Evolutionary conservation across 2,797 vertebrate species (phyloP).

Genomic region (Lepus townsendii): DNA sequence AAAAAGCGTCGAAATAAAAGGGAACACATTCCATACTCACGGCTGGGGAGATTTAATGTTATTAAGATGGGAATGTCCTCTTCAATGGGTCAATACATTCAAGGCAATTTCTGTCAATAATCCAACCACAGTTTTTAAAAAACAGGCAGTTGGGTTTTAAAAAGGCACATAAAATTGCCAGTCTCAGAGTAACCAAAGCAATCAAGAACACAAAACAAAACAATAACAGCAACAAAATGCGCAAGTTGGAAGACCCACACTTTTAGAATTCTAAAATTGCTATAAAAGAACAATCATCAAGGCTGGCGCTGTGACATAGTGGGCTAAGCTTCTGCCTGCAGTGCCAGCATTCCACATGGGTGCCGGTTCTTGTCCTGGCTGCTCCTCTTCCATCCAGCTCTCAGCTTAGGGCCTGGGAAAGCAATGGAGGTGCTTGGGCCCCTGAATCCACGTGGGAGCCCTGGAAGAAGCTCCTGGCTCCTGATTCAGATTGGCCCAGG

Average conservation of each 20-base stretch:
- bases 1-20: background rate
- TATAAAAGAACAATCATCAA: background rate
- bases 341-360: too few relatives aligned
- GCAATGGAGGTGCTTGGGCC: too few relatives aligned
- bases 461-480: too few relatives aligned
- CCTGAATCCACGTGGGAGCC: too few relatives aligned
- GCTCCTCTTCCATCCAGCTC: too few relatives aligned
- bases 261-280: conserved; percentile 42
- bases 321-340: too few relatives aligned
- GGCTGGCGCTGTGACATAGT: background rate
- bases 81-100: background rate
- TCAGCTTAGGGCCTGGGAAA: too few relatives aligned
- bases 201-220: background rate
- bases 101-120: background rate
- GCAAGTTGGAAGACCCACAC: background rate
- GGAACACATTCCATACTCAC: background rate
- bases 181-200: conserved; percentile 18
- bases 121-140: background rate
- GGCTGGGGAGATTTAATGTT: background rate
- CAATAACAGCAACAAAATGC: background rate
- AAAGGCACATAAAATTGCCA: conserved; percentile 1
- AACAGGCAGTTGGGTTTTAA: background rate
- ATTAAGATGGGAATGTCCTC: background rate
- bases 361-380: too few relatives aligned
- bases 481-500: too few relatives aligned